These are phyloP conservation scores for Erebia epiphron DNA, from an alignment of 2,888 invertebrate species.

Conservation along the genomic window DNA sequence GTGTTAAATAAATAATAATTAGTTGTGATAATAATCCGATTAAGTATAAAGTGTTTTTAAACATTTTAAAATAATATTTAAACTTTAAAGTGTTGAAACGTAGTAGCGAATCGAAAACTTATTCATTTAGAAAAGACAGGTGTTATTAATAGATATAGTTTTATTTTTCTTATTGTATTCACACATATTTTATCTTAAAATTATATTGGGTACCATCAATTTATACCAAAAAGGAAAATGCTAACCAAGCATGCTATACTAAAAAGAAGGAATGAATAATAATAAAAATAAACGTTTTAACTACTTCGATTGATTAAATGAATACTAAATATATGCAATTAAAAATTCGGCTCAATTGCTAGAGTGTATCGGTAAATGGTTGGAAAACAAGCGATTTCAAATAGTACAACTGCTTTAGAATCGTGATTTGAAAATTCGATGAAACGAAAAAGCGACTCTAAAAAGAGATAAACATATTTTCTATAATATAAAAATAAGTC, in stretches of 20 bases:
- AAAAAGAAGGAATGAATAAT: too few species aligned
- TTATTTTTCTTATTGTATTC: background rate
- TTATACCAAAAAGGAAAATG: background rate
- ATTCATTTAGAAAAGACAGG: background rate
- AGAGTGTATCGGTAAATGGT: constrained; percentile 5
- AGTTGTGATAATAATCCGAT: constrained; percentile 20
- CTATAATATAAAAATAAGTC: too few species aligned
- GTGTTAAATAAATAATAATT: background rate
- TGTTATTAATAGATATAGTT: background rate
- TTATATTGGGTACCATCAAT: constrained; percentile 1
- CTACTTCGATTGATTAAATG: constrained; percentile 12
- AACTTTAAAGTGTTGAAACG: background rate
- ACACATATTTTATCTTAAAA: background rate
- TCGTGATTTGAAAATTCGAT: too few species aligned
- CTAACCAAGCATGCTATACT: too few species aligned
- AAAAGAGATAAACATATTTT: too few species aligned
- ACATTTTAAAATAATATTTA: background rate
- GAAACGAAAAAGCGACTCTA: too few species aligned
- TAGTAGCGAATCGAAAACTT: background rate
- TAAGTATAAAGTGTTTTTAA: background rate
- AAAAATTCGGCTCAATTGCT: constrained; percentile 12
- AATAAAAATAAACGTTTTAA: background rate
- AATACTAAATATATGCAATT: constrained; percentile 14
- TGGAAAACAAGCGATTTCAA: background rate
- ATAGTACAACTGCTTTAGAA: too few species aligned